These are phyloP conservation scores for Tachina fera DNA, from an alignment of 2,888 invertebrate genomes.

Conservation along the genomic window DNA sequence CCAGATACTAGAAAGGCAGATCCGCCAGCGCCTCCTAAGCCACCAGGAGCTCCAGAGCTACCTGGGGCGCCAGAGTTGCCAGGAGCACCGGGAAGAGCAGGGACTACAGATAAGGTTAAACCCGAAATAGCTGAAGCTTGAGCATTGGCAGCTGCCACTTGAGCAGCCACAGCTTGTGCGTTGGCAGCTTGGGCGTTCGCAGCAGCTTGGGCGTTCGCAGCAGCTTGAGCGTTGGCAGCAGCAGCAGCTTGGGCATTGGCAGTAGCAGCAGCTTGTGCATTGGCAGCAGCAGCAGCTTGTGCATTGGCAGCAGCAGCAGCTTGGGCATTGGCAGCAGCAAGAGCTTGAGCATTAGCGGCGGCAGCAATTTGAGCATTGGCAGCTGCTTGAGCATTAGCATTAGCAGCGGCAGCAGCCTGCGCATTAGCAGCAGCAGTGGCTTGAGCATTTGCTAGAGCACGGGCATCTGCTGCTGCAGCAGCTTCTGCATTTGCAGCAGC, in stretches of 20 bases:
- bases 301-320: constrained; percentile 54
- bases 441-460: constrained; percentile 40
- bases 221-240: constrained; percentile 42
- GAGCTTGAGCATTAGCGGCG: constrained; percentile 49
- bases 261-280: constrained; percentile 32
- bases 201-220: constrained; percentile 54
- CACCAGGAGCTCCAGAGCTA: constrained; percentile 55
- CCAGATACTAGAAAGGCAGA: constrained; percentile 35
- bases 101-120: constrained; percentile 39
- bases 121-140: constrained; percentile 66
- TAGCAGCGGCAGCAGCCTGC: constrained; percentile 63
- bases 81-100: constrained; percentile 41
- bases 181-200: constrained; percentile 68
- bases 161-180: constrained; percentile 23
- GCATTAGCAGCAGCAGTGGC: constrained; percentile 41
- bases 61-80: constrained; percentile 39
- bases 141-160: constrained; percentile 62
- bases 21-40: constrained; percentile 62
- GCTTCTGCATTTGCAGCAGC: constrained; percentile 74
- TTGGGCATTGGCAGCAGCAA: constrained; percentile 74
- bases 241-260: constrained; percentile 68
- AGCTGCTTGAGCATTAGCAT: constrained; percentile 47
- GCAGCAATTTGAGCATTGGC: constrained; percentile 49
- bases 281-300: constrained; percentile 23
- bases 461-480: constrained; percentile 44